phyloP scores from a whole-genome alignment of 2,888 invertebrate genomes.

The Heliconius aoede region DNA sequence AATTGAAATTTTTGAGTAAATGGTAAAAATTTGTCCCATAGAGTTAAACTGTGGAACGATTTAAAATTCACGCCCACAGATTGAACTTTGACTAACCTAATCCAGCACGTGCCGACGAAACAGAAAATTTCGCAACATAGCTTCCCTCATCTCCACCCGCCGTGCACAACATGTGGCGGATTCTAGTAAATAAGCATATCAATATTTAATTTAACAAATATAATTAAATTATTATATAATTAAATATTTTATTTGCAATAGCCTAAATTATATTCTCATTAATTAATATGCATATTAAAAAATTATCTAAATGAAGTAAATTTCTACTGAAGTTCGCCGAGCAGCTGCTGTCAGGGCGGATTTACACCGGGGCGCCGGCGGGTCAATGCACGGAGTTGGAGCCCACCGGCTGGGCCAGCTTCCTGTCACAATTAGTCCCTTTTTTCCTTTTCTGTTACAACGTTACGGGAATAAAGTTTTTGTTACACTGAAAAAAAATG shows the following conservation, averaged over 20 bases:
- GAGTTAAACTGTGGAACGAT: no score
- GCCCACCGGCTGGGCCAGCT: conserved; percentile 74
- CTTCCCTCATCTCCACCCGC: no score
- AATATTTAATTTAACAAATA: no score
- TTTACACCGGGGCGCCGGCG: conserved; percentile 54
- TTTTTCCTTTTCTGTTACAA: conserved; percentile 65
- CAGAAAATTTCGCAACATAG: no score
- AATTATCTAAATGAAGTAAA: conserved; percentile 15
- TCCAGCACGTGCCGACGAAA: no score
- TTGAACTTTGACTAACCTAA: no score
- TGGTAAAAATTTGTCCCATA: no score
- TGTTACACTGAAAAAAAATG: conserved; percentile 42
- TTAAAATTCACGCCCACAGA: no score
- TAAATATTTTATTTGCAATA: not conserved
- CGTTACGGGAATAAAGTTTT: conserved; percentile 64
- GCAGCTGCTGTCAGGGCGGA: conserved; percentile 52
- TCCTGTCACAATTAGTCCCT: conserved; percentile 80
- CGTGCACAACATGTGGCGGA: no score
- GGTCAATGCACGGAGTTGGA: conserved; percentile 76
- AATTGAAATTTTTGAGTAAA: no score
- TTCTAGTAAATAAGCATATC: no score
- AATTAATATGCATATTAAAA: not conserved
- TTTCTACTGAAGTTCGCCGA: conserved; percentile 32
- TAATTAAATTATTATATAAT: no score
- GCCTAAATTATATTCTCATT: not conserved